phyloP scores from a whole-genome alignment of 2,113 vertebrate genomes.

The Cyanoliseus patagonus region DNA sequence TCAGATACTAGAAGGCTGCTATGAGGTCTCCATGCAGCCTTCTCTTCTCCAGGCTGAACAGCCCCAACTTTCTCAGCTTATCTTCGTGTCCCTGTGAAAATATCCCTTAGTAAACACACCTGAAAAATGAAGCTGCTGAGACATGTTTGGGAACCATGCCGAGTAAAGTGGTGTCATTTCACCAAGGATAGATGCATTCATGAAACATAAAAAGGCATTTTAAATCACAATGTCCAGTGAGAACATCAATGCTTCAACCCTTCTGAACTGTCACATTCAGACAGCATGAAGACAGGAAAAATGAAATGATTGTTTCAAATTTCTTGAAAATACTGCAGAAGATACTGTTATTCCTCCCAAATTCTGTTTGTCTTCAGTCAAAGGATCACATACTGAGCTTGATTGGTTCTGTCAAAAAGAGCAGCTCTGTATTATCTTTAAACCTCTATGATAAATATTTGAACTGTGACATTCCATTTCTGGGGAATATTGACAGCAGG shows the following conservation, averaged over 20 bases:
- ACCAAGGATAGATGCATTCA: not conserved
- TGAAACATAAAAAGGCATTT: conserved; percentile 7
- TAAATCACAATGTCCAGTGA: not conserved
- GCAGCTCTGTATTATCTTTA: conserved; percentile 60
- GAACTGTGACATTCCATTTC: conserved; percentile 43
- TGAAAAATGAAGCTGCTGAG: not conserved
- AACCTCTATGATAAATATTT: conserved; percentile 65
- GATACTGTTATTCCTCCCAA: not conserved
- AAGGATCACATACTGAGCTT: not conserved
- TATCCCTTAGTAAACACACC: not conserved
- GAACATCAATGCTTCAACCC: not conserved
- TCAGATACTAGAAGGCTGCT: too few relatives aligned
- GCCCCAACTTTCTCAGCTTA: too few relatives aligned
- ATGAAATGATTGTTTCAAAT: not conserved
- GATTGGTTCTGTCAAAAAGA: not conserved
- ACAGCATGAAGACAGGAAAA: not conserved
- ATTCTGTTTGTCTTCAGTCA: not conserved
- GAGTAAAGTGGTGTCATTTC: not conserved
- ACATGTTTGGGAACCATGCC: not conserved
- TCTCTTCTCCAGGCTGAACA: too few relatives aligned
- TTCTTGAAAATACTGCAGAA: not conserved
- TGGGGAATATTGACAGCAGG: not conserved
- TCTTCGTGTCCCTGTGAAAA: not conserved
- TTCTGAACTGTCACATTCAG: not conserved
- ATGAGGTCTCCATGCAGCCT: too few relatives aligned